A percentile compares a stretch with the other conserved stretches of the same genome.
Conservation (phyloP, 30 jellyfish, hydroid and myxozoan genomes). For the Aurelia aurita region DNA sequence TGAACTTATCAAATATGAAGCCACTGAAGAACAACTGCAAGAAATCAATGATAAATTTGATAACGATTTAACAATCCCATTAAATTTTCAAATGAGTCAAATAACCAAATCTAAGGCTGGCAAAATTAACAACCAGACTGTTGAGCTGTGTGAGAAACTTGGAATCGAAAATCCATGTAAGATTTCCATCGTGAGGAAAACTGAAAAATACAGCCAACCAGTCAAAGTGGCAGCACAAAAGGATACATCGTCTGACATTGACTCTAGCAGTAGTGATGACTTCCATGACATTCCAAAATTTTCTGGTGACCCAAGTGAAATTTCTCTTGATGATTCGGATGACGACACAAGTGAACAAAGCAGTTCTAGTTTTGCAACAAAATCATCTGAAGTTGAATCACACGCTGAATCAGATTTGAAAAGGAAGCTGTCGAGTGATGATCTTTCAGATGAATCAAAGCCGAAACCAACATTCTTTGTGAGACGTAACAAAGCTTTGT, state of each 20-base stretch:
- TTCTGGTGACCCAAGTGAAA: conserved; percentile 67
- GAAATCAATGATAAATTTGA: conserved; percentile 17
- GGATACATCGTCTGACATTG: conserved; percentile 24
- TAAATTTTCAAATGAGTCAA: conserved; percentile 25
- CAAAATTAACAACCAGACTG: conserved; percentile 60
- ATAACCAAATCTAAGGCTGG: conserved; percentile 27
- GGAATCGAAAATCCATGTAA: conserved; percentile 72
- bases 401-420: conserved; percentile 32
- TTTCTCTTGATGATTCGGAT: conserved; percentile 62
- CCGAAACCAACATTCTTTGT: conserved; percentile 60
- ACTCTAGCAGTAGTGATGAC: conserved; percentile 64
- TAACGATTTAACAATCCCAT: conserved; percentile 51
- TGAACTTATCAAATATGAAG: conserved; percentile 28
- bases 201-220: conserved; percentile 37
- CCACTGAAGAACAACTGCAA: conserved; percentile 10
- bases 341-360: conserved; percentile 46
- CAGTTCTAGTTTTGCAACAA: conserved; percentile 33
- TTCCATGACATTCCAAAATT: conserved; percentile 40
- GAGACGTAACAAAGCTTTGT: conserved; percentile 64
- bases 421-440: conserved; percentile 53
- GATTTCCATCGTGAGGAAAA: conserved; percentile 41
- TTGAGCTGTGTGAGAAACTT: conserved; percentile 66
- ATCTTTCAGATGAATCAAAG: conserved; percentile 27
- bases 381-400: conserved; percentile 51
- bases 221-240: neutral